Evolutionary conservation across 2,113 vertebrate genomes (phyloP).

Genomic region (Phyllostomus discolor): DNA sequence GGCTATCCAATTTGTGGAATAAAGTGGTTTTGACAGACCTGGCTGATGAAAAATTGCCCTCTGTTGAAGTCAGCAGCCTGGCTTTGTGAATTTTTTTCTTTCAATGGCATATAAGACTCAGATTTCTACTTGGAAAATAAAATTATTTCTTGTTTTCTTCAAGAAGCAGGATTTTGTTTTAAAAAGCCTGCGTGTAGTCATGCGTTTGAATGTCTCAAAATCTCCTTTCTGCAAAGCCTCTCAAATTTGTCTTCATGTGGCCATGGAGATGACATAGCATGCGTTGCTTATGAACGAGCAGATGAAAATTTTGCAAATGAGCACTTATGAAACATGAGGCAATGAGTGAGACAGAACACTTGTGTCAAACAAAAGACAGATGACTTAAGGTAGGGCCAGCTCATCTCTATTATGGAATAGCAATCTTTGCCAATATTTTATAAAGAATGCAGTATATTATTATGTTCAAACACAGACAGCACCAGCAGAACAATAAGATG

Average conservation of each 20-base stretch:
- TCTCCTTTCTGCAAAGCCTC: not conserved
- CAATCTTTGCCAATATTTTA: constrained; percentile 51
- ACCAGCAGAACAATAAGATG: not conserved
- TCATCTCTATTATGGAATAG: constrained; percentile 37
- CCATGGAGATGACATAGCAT: not conserved
- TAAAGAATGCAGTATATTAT: constrained; percentile 39
- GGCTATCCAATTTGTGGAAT: constrained; percentile 66
- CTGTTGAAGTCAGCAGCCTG: constrained; percentile 52
- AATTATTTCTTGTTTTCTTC: constrained; percentile 52
- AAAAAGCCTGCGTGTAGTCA: not conserved
- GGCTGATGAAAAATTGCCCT: constrained; percentile 70
- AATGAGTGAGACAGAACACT: constrained; percentile 52
- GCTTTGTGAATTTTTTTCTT: constrained; percentile 61
- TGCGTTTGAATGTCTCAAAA: constrained; percentile 30
- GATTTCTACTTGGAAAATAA: constrained; percentile 58
- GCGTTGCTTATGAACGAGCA: constrained; percentile 6
- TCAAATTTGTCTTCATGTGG: constrained; percentile 40
- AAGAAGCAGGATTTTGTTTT: constrained; percentile 22
- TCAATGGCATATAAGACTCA: constrained; percentile 55
- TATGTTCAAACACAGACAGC: constrained; percentile 35
- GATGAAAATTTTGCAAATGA: constrained; percentile 54
- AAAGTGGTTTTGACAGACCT: constrained; percentile 69
- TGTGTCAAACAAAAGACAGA: constrained; percentile 52
- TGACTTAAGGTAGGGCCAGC: constrained; percentile 24
- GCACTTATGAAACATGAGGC: constrained; percentile 37